Percentiles rank a stretch among this genome's conserved stretches.
phyloP scores from a whole-genome alignment of 2,797 vertebrate genomes.

The Pantherophis alleghaniensis region DNA sequence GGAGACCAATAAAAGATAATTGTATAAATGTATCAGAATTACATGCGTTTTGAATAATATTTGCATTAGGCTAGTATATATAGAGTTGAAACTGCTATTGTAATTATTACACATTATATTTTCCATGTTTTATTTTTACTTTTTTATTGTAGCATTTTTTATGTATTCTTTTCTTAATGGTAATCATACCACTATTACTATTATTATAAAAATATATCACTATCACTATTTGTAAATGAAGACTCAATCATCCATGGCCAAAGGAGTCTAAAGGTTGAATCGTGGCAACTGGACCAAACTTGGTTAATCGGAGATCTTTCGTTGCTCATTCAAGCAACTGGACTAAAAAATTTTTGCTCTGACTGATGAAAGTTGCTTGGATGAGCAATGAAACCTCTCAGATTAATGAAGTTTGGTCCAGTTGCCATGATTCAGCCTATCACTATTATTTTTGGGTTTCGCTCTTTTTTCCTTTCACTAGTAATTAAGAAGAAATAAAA shows the following conservation, averaged over 20 bases:
- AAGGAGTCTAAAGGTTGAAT: neutral
- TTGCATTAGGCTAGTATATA: neutral
- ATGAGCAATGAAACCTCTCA: neutral
- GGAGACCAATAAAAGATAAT: neutral
- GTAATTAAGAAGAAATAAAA: neutral
- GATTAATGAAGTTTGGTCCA: neutral
- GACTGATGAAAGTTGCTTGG: neutral
- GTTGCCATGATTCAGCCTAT: neutral
- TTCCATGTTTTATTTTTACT: neutral
- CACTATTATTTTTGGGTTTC: neutral
- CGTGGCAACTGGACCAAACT: neutral
- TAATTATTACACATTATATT: neutral
- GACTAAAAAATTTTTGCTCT: neutral
- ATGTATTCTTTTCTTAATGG: neutral
- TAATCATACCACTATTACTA: neutral
- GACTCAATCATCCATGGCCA: neutral
- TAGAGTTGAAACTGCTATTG: neutral
- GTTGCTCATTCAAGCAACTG: neutral
- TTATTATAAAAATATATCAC: neutral
- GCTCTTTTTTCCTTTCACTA: too few relatives aligned
- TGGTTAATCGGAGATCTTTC: neutral
- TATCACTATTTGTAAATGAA: neutral
- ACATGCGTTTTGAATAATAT: neutral
- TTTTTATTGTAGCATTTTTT: neutral
- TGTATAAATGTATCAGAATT: neutral